A percentile compares a stretch with the other conserved stretches of the same genome.
phyloP scores from a whole-genome alignment of 2,797 vertebrate species.

The Hippopotamyrus pictus region DNA sequence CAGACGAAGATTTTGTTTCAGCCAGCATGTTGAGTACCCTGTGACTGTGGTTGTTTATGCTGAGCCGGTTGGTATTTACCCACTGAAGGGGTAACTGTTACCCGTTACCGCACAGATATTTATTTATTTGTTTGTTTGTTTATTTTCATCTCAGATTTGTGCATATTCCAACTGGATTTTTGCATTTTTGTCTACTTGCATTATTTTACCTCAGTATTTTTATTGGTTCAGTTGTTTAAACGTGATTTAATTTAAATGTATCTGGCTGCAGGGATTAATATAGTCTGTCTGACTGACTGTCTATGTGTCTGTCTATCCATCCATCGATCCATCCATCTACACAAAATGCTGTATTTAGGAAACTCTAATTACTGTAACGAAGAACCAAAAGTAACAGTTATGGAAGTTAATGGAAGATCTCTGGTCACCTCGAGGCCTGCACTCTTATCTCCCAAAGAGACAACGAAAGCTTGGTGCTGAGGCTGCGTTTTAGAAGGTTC shows the following conservation, averaged over 20 bases:
- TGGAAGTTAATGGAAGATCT: background rate
- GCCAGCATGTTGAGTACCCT: background rate
- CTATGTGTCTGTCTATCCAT: background rate
- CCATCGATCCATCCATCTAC: background rate
- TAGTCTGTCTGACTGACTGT: background rate
- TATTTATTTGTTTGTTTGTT: background rate
- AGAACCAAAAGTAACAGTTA: background rate
- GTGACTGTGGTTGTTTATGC: background rate
- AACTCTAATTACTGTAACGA: background rate
- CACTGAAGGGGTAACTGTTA: background rate
- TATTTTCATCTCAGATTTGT: background rate
- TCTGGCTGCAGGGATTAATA: background rate
- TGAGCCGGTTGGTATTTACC: background rate
- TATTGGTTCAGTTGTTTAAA: background rate
- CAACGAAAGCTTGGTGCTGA: background rate
- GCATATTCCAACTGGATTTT: background rate
- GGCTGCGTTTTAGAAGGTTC: background rate
- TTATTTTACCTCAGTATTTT: background rate
- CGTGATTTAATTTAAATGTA: no score
- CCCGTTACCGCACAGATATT: background rate
- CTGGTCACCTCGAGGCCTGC: background rate
- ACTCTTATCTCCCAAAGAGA: background rate
- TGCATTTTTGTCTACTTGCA: background rate
- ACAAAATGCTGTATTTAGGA: background rate
- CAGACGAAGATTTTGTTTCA: background rate